Percentiles rank a stretch among this genome's conserved stretches.
Evolutionary conservation across 1,140 invertebrate species (phyloP).

Genomic region (Berghia stephanieae): DNA sequence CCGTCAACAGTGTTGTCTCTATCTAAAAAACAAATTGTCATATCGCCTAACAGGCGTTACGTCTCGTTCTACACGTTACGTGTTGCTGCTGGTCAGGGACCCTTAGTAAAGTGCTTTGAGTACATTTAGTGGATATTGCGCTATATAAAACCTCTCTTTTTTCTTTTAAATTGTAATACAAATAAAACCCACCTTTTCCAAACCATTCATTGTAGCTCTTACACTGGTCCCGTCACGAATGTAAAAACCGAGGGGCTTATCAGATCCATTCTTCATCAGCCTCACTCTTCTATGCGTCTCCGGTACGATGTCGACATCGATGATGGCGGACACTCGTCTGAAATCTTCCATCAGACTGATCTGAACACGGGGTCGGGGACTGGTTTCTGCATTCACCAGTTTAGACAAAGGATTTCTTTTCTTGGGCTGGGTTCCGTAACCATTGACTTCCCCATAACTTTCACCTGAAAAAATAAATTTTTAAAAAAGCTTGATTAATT

Average conservation of each 20-base stretch:
- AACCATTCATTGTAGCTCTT: constrained; percentile 85
- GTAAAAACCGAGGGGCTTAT: constrained; percentile 94
- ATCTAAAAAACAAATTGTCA: too few species aligned
- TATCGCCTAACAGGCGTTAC: too few species aligned
- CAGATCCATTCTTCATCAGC: constrained; percentile 96
- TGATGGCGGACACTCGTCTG: constrained; percentile 83
- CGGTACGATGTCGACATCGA: constrained; percentile 98
- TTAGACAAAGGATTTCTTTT: constrained; percentile 57
- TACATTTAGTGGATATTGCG: too few species aligned
- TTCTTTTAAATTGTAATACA: not conserved
- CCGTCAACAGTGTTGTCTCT: too few species aligned
- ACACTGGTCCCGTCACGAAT: constrained; percentile 84
- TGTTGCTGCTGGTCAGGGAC: too few species aligned
- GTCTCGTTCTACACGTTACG: too few species aligned
- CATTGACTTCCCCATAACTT: constrained; percentile 59
- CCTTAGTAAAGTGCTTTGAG: too few species aligned
- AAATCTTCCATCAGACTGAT: constrained; percentile 98
- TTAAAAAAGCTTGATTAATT: not conserved
- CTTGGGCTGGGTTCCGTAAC: constrained; percentile 59
- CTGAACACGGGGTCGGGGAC: constrained; percentile 69
- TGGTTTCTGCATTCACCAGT: constrained; percentile 45
- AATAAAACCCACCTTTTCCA: constrained; percentile 68
- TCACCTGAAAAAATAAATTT: constrained; percentile 54
- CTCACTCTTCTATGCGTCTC: constrained; percentile 96
- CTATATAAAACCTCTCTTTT: too few species aligned